Percentiles rank a stretch among this genome's conserved stretches.
phyloP scores from a whole-genome alignment of 2,113 vertebrate genomes.

The Daphoenositta chrysoptera region DNA sequence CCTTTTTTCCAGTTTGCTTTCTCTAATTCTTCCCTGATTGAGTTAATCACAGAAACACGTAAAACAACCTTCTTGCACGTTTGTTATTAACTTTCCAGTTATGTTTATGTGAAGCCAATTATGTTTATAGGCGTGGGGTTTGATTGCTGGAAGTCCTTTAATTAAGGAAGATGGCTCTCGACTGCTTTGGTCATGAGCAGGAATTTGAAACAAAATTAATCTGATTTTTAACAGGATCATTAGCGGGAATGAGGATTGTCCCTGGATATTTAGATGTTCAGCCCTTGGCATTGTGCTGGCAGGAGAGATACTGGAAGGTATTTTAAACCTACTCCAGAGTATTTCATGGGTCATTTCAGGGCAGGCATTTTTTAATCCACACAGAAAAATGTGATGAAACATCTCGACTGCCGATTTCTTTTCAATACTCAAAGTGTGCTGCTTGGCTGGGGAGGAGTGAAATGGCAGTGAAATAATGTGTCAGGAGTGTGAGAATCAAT shows the following conservation, averaged over 20 bases:
- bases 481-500: not conserved
- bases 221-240: not conserved
- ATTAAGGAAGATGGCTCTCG: not conserved
- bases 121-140: not conserved
- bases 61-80: not conserved
- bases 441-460: not conserved
- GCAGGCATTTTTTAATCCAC: not conserved
- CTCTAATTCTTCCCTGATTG: not conserved
- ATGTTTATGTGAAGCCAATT: not conserved
- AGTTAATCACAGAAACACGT: not conserved
- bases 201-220: slow-evolving; percentile 13
- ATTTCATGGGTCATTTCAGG: not conserved
- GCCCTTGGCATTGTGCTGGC: not conserved
- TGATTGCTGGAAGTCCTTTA: not conserved
- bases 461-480: not conserved
- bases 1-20: not conserved
- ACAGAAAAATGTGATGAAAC: not conserved
- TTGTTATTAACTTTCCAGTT: not conserved
- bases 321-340: not conserved
- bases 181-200: not conserved
- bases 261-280: not conserved
- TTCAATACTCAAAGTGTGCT: not conserved
- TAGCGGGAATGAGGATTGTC: not conserved
- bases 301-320: not conserved
- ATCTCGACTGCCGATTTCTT: not conserved